These are phyloP conservation scores for Drosophila cardini DNA, from an alignment of 1,140 invertebrate species.

Conservation along the genomic window DNA sequence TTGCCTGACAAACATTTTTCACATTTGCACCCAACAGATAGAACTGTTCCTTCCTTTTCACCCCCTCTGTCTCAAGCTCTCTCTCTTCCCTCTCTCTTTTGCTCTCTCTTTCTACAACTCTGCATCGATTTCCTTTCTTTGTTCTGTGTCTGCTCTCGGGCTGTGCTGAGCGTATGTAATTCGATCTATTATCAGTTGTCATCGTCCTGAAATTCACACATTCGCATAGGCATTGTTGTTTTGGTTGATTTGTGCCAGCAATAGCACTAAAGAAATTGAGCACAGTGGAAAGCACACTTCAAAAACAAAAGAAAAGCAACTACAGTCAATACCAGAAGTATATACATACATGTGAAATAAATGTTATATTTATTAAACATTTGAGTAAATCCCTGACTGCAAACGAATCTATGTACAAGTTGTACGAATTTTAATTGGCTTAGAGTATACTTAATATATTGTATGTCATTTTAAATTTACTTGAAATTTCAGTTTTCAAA, in stretches of 20 bases:
- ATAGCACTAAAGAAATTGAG: neutral
- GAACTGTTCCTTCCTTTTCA: neutral
- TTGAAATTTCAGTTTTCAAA: neutral
- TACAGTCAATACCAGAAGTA: neutral
- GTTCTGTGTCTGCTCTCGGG: slow-evolving; percentile 11
- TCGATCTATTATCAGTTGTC: slow-evolving; percentile 83
- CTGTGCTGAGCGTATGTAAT: slow-evolving; percentile 62
- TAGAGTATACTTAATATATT: too few relatives aligned
- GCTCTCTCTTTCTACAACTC: neutral
- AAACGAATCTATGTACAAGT: neutral
- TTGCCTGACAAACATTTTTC: slow-evolving; percentile 50
- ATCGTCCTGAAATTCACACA: slow-evolving; percentile 80
- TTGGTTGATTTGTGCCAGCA: slow-evolving; percentile 72
- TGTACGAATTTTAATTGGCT: neutral
- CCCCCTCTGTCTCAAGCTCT: neutral
- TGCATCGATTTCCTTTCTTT: neutral
- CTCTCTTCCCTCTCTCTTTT: neutral
- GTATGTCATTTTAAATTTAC: too few relatives aligned
- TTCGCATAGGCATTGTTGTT: slow-evolving; percentile 70
- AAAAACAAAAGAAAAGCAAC: neutral
- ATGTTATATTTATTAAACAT: neutral
- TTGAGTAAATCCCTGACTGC: too few relatives aligned
- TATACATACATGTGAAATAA: neutral
- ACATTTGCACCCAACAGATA: slow-evolving; percentile 44
- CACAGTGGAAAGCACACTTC: slow-evolving; percentile 41